These are phyloP conservation scores for Bombus superbus DNA, from an alignment of 1,140 invertebrate species.

Conservation along the genomic window DNA sequence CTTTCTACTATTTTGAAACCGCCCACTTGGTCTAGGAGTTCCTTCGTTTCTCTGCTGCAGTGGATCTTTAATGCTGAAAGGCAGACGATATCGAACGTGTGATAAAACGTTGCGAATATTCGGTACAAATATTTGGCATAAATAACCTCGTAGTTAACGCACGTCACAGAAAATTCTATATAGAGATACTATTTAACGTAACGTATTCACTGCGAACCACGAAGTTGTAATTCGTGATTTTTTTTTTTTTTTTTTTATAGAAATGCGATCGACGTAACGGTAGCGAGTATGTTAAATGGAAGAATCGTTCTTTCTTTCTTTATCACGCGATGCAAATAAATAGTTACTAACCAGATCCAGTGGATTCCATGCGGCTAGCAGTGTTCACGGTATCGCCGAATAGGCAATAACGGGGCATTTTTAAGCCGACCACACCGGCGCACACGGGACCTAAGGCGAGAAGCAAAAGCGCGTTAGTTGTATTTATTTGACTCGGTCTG, in stretches of 20 bases:
- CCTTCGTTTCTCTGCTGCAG: slow-evolving; percentile 90
- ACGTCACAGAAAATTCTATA: not conserved
- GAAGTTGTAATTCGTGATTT: no score
- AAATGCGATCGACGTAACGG: no score
- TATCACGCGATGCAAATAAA: not conserved
- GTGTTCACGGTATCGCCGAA: slow-evolving; percentile 97
- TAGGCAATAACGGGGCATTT: slow-evolving; percentile 95
- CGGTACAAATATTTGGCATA: no score
- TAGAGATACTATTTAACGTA: no score
- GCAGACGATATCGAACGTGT: not conserved
- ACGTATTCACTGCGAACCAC: no score
- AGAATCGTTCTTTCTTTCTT: not conserved
- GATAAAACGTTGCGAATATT: not conserved
- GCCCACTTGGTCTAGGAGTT: slow-evolving; percentile 89
- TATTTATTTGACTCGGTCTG: not conserved
- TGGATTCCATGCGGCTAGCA: slow-evolving; percentile 96
- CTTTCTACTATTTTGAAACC: slow-evolving; percentile 91
- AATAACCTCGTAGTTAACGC: no score
- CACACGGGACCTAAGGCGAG: slow-evolving; percentile 87
- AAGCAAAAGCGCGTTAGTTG: slow-evolving; percentile 45
- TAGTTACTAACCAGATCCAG: slow-evolving; percentile 86
- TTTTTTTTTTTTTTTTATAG: no score
- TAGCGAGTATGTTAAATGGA: no score
- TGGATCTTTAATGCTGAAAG: slow-evolving; percentile 91
- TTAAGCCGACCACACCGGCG: slow-evolving; percentile 94